Evolutionary conservation across 2,113 vertebrate genomes (phyloP), one percentile per base, ranked within the genome.

Genomic region (Chroicocephalus ridibundus): DNA sequence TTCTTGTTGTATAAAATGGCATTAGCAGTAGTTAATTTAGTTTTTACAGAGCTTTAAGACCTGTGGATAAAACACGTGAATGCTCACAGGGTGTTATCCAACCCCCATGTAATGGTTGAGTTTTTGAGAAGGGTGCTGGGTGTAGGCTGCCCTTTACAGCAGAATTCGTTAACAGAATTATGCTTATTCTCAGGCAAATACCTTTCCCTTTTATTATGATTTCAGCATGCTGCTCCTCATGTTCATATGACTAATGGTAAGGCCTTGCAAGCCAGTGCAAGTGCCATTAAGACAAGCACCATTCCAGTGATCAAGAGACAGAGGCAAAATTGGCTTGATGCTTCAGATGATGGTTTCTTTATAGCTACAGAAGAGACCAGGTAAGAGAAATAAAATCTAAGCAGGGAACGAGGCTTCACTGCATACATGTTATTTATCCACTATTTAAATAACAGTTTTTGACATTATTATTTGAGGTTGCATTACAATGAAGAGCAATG

Each of bases 321-420:
- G 92, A 98, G 98, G 60, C 98, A 99, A 72, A 99, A 99, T 86
- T 99, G 99, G 99, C 98, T 99, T 31, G 98, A 99, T 94, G 98
- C 98, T 77, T 99, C 99, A 32, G 98, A 99, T 71, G 99, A 99
- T 98, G 99, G 98, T 97, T 99, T 99, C 98, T 99, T 99, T 97
- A 98, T 99, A 84, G 99, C 98, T 96, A 99, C 99, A 94, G 97
- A 99, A 98, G 99, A 99, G 98, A 99, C 99, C 98, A 99, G 99
- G 99, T 99, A 98, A 97, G 97, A 87, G 75, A 88, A 86, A 64
- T 34, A 8, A 84, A 89, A 60, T 31, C 46, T 61, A 69, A 66
- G 46, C 54, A 54, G 65, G 57, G 81, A 91, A 65, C 2, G 2
- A 88, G 81, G 40, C 96, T 98, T 96, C 93, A 96, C 93, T 97